Conservation (phyloP, 1,140 invertebrate genomes). For the Protaetia brevitarsis region DNA sequence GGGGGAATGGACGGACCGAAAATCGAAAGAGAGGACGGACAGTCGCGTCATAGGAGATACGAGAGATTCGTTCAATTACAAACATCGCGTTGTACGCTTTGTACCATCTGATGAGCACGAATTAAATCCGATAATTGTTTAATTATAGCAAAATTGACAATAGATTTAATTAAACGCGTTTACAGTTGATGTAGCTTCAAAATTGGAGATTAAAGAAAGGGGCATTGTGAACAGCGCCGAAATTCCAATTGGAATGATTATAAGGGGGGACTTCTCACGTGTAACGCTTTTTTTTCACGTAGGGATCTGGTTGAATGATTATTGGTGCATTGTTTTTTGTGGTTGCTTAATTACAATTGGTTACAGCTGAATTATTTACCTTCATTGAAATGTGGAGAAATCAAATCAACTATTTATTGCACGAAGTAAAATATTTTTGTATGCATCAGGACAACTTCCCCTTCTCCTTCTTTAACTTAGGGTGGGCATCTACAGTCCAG, state of each 20-base stretch:
- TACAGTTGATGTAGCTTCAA: background rate
- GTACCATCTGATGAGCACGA: background rate
- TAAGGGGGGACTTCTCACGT: background rate
- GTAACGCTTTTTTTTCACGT: no score
- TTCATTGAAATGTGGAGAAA: no score
- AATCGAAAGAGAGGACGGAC: constrained; percentile 7
- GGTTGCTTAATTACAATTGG: no score
- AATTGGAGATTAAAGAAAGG: background rate
- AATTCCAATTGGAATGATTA: background rate
- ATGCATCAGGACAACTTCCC: no score
- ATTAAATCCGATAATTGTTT: constrained; percentile 10
- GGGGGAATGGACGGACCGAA: background rate
- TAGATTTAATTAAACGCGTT: constrained; percentile 17
- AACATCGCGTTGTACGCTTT: background rate
- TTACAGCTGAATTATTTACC: no score
- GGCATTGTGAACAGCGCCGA: background rate
- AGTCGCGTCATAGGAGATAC: background rate
- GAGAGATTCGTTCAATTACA: constrained; percentile 15
- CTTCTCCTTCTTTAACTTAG: no score
- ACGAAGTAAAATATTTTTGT: no score
- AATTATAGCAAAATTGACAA: constrained; percentile 8
- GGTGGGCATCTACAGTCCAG: no score
- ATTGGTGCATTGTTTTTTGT: no score
- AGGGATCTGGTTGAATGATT: no score
- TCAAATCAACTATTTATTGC: no score